Evolutionary conservation across 2,888 invertebrate species (phyloP).

Genomic region (Drosophila conformis): DNA sequence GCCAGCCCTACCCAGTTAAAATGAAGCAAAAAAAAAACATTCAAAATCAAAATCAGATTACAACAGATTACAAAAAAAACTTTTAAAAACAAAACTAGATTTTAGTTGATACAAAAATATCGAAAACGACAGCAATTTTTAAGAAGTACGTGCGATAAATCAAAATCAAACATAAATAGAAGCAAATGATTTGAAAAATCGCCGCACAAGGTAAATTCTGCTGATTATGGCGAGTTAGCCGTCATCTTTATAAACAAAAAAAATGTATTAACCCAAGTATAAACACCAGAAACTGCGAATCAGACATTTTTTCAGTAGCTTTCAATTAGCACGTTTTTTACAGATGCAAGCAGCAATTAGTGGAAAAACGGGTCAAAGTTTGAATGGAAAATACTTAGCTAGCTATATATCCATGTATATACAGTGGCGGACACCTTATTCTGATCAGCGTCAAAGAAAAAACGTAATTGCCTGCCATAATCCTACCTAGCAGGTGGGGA

Average conservation of each 20-base stretch:
- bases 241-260: background rate
- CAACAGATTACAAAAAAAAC: background rate
- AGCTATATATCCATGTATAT: background rate
- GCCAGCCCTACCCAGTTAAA: background rate
- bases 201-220: background rate
- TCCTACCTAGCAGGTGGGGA: too few relatives aligned
- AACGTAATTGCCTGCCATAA: too few relatives aligned
- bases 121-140: background rate
- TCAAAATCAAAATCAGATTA: background rate
- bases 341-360: background rate
- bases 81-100: background rate
- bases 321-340: background rate
- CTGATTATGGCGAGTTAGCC: background rate
- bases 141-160: constrained; percentile 3
- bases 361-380: background rate
- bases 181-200: constrained; percentile 20
- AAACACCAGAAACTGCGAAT: background rate
- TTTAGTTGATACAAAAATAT: background rate
- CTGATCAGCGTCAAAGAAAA: too few relatives aligned
- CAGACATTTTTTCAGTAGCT: background rate
- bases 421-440: too few relatives aligned
- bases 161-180: constrained; percentile 16
- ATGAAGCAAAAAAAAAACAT: constrained; percentile 1
- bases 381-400: background rate
- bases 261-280: background rate